Evolutionary conservation across 2,113 vertebrate species (phyloP), one percentile per base, ranked within the genome.

Genomic region (Trogon surrucura): DNA sequence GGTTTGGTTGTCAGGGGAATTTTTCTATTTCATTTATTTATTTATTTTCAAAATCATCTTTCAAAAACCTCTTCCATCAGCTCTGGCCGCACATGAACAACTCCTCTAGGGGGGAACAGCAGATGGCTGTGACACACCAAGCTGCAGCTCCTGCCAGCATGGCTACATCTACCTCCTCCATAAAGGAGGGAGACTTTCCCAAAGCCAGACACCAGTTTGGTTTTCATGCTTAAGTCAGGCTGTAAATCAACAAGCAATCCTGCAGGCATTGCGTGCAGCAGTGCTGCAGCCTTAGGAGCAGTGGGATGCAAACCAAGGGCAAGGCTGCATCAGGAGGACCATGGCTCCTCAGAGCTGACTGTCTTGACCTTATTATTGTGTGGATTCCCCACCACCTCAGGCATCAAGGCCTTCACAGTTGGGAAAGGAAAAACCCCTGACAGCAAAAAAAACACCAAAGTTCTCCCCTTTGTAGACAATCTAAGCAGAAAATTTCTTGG

Each of bases 191-290:
- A 36, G 36, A 36, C 36, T 36, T 36, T 45, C 36, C 45, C 21
- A 36, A 30, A 80, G 32, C 22, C 70, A 74, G 27, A 53, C 38
- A 41, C 13, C 38, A 8, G 7, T 4, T 41, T 18, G 11, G 17
- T 8, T 61, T 83, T 22, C 32, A 16, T 2, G 48, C 16, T 54
- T 13, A 29, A n/a, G 13, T 19, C 25, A 7, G 53, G 16, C 50
- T 18, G 20, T 15, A 45, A 74, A 74, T 14, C 32, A 53, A 30
- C 6, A 25, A 30, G 13, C 4, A 27, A 62, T 6, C 41, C 25
- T 2, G 1, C 29, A 17, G 48, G 38, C 41, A 5, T 8, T 7
- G 25, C 30, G 15, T 0, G 8, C 47, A 3, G 27, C 64, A 21
- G 41, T 14, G 29, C 41, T 25, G 62, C 47, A n/a, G 36, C 10